phyloP scores from a whole-genome alignment of 1,140 invertebrate species.

The Drosophila albomicans region DNA sequence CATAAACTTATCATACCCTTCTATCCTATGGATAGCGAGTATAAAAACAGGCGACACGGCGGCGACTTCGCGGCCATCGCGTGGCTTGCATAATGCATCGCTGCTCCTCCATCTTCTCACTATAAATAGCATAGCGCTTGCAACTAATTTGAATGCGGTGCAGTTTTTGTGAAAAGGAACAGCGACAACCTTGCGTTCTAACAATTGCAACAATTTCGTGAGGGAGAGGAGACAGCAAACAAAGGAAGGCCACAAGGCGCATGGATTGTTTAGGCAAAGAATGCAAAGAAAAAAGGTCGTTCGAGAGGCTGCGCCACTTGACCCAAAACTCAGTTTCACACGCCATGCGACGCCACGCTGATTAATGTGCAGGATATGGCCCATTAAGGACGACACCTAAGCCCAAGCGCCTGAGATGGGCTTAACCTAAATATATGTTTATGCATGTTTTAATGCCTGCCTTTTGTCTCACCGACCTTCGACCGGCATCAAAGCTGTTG shows the following conservation, averaged over 20 bases:
- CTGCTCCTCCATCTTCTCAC: background rate
- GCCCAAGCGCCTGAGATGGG: constrained; percentile 35
- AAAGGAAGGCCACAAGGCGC: constrained; percentile 18
- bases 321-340: constrained; percentile 23
- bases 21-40: no score
- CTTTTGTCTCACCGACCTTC: constrained; percentile 35
- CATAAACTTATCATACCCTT: no score
- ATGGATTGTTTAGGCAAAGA: constrained; percentile 7
- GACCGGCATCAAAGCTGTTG: constrained; percentile 5
- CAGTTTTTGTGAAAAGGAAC: background rate
- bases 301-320: constrained; percentile 18
- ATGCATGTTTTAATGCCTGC: no score
- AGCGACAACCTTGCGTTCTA: constrained; percentile 32
- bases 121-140: constrained; percentile 46
- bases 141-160: constrained; percentile 43
- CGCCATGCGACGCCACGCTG: constrained; percentile 10
- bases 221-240: constrained; percentile 19
- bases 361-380: constrained; percentile 45
- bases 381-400: constrained; percentile 26
- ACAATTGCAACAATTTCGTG: constrained; percentile 51
- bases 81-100: constrained; percentile 43
- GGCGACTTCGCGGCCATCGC: constrained; percentile 19
- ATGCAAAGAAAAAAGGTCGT: background rate
- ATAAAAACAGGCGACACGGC: constrained; percentile 12
- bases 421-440: constrained; percentile 50